A percentile compares a stretch with the other conserved stretches of the same genome.
Conservation (phyloP, 2,888 invertebrate species). For the Apotomis capreana region DNA sequence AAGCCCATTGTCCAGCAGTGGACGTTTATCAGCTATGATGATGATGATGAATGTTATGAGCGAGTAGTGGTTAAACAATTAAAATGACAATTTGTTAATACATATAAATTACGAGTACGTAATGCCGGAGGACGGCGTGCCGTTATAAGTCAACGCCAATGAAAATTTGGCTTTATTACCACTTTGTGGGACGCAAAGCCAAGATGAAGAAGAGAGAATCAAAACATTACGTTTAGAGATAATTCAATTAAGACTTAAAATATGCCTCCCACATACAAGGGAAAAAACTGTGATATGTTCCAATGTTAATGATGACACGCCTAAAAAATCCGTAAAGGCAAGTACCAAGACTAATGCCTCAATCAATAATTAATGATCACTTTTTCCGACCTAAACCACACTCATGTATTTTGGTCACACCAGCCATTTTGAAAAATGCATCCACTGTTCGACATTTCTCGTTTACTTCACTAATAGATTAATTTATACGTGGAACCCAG, state of each 20-base stretch:
- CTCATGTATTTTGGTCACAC: slow-evolving; percentile 21
- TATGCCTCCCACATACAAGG: background rate
- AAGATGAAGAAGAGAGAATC: too few relatives aligned
- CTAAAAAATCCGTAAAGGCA: slow-evolving; percentile 6
- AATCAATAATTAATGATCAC: slow-evolving; percentile 20
- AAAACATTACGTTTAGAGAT: too few relatives aligned
- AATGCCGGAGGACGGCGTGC: too few relatives aligned
- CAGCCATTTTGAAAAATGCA: slow-evolving; percentile 27
- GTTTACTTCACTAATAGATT: slow-evolving; percentile 46
- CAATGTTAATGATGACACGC: background rate
- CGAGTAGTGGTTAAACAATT: too few relatives aligned
- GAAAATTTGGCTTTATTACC: too few relatives aligned
- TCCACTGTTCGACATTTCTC: slow-evolving; percentile 28
- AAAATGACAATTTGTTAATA: too few relatives aligned
- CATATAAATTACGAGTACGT: too few relatives aligned
- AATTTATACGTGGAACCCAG: slow-evolving; percentile 58
- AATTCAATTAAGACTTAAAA: background rate
- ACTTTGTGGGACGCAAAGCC: too few relatives aligned
- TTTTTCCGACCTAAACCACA: slow-evolving; percentile 21
- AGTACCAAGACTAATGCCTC: slow-evolving; percentile 23
- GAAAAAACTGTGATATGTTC: background rate
- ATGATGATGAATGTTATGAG: too few relatives aligned
- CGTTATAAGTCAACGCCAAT: too few relatives aligned
- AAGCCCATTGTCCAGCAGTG: too few relatives aligned
- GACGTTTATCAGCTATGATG: too few relatives aligned